Evolutionary conservation across 2,888 invertebrate species (phyloP).

Genomic region (Caenorhabditis drosophilae): DNA sequence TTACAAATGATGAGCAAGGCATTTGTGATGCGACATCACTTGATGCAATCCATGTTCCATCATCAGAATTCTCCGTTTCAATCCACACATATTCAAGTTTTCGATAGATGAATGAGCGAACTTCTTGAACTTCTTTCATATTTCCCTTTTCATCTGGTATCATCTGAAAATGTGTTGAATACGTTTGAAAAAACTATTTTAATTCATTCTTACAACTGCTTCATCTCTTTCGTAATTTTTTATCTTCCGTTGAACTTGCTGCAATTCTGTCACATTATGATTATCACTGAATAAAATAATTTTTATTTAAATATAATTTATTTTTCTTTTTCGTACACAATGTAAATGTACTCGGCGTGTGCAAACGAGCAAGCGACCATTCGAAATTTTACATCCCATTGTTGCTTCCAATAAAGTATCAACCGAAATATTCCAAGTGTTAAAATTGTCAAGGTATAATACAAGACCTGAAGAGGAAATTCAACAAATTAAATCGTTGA

Average conservation of each 20-base stretch:
- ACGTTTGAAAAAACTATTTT: neutral
- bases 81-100: conserved; percentile 64
- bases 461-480: conserved; percentile 35
- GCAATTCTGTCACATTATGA: conserved; percentile 36
- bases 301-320: neutral
- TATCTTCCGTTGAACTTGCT: conserved; percentile 14
- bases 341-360: conserved; percentile 57
- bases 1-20: conserved; percentile 6
- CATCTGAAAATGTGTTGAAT: conserved; percentile 7
- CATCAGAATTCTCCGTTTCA: conserved; percentile 8
- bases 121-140: conserved; percentile 37
- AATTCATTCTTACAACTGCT: neutral
- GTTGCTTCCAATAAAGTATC: conserved; percentile 63
- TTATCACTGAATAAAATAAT: conserved; percentile 40
- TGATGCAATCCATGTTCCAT: conserved; percentile 11
- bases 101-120: conserved; percentile 63
- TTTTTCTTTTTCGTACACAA: conserved; percentile 45
- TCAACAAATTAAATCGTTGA: neutral
- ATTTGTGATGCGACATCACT: conserved; percentile 10
- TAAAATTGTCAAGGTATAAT: conserved; percentile 41
- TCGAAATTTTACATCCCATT: conserved; percentile 48
- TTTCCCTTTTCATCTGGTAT: conserved; percentile 31
- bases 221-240: neutral
- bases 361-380: conserved; percentile 48
- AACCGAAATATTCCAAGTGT: conserved; percentile 62